Conservation (phyloP, 2,888 invertebrate genomes). For the Latrodectus hesperus region DNA sequence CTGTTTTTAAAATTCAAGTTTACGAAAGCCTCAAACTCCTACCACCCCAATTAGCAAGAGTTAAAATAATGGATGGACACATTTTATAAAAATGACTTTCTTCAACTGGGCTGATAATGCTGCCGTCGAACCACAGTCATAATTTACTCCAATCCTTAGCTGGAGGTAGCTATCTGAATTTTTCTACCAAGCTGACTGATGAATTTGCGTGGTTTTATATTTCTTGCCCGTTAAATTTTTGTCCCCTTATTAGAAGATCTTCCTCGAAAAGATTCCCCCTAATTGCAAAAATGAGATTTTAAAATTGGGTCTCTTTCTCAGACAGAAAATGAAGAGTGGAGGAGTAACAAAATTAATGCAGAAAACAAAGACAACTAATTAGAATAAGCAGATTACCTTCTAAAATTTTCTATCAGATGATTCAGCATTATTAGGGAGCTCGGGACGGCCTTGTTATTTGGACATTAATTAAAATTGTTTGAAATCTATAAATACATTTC, state of each 20-base stretch:
- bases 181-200: too few species aligned
- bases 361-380: slow-evolving; percentile 61
- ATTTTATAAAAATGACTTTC: not conserved
- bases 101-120: not conserved
- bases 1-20: too few species aligned
- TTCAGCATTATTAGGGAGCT: slow-evolving; percentile 34
- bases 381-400: slow-evolving; percentile 67
- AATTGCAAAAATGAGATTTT: slow-evolving; percentile 36
- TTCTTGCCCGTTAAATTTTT: slow-evolving; percentile 17
- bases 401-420: slow-evolving; percentile 42
- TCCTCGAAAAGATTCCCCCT: slow-evolving; percentile 15
- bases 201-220: not conserved
- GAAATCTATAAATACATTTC: too few species aligned
- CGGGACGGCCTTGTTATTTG: slow-evolving; percentile 37
- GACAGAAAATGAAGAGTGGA: not conserved
- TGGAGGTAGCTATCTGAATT: not conserved
- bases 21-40: too few species aligned
- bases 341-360: slow-evolving; percentile 28
- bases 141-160: slow-evolving; percentile 6
- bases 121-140: not conserved
- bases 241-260: slow-evolving; percentile 15
- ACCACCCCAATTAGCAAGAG: not conserved
- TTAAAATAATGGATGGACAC: not conserved
- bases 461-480: slow-evolving; percentile 54
- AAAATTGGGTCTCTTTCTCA: slow-evolving; percentile 14